phyloP scores from a whole-genome alignment of 1,140 invertebrate genomes.

The Anoplophora glabripennis region DNA sequence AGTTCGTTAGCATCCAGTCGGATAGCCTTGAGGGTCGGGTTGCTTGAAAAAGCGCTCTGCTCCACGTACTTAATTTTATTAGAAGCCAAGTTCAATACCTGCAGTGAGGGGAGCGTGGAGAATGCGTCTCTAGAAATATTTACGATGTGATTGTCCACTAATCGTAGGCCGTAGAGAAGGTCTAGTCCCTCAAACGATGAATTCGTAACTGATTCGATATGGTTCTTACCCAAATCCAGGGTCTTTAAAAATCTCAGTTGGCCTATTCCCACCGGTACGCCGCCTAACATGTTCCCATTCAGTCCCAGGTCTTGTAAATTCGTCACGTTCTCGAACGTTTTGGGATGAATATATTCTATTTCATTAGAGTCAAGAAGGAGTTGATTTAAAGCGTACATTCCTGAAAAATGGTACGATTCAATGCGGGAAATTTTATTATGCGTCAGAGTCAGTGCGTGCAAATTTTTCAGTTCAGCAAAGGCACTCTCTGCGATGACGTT shows the following conservation, averaged over 20 bases:
- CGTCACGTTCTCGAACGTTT: conserved; percentile 76
- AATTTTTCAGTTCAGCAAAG: conserved; percentile 70
- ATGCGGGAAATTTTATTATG: conserved; percentile 70
- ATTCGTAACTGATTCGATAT: conserved; percentile 60
- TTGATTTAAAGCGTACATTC: conserved; percentile 69
- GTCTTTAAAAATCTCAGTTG: conserved; percentile 68
- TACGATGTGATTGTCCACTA: conserved; percentile 66
- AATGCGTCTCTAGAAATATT: conserved; percentile 67
- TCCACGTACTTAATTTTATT: conserved; percentile 66
- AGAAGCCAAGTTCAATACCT: conserved; percentile 67
- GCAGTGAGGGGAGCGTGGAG: conserved; percentile 60
- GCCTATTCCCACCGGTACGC: conserved; percentile 68
- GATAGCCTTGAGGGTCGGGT: conserved; percentile 62
- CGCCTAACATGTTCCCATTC: conserved; percentile 69
- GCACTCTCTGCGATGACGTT: conserved; percentile 68
- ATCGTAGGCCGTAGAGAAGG: conserved; percentile 60
- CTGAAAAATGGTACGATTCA: conserved; percentile 66
- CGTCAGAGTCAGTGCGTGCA: conserved; percentile 72
- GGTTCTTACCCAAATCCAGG: conserved; percentile 76
- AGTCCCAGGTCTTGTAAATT: conserved; percentile 77
- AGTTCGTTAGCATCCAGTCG: conserved; percentile 67
- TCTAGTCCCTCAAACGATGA: conserved; percentile 63
- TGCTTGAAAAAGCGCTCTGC: conserved; percentile 62
- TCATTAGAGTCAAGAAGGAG: conserved; percentile 74
- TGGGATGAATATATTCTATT: conserved; percentile 64